Conservation (phyloP, 1,140 invertebrate species). For the Drosophila neocordata region DNA sequence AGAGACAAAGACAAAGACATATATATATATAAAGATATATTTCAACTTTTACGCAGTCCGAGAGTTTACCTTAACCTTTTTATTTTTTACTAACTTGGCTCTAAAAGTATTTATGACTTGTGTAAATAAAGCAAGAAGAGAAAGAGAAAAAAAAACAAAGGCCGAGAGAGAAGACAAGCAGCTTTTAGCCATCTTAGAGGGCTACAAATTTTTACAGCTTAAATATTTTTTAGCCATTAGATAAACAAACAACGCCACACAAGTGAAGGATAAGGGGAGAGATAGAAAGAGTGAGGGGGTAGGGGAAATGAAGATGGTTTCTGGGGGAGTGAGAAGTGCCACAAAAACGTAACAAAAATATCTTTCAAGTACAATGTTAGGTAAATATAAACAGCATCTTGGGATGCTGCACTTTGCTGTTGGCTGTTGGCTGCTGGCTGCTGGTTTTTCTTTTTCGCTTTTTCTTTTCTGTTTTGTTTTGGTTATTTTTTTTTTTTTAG, state of each 20-base stretch:
- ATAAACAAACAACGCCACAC: slow-evolving; percentile 69
- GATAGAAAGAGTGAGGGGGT: not conserved
- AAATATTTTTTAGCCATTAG: slow-evolving; percentile 81
- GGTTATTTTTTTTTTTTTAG: too few relatives aligned
- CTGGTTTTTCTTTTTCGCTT: slow-evolving; percentile 18
- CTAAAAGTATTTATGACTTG: slow-evolving; percentile 72
- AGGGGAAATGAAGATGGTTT: slow-evolving; percentile 1
- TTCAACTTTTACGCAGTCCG: slow-evolving; percentile 18
- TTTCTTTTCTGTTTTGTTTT: slow-evolving; percentile 4
- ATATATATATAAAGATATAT: not conserved
- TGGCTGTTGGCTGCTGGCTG: not conserved
- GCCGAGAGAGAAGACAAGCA: slow-evolving; percentile 31
- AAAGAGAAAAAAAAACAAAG: not conserved
- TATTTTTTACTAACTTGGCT: slow-evolving; percentile 14
- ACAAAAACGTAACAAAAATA: slow-evolving; percentile 66
- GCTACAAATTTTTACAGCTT: slow-evolving; percentile 70
- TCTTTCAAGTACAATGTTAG: slow-evolving; percentile 82
- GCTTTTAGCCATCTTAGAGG: slow-evolving; percentile 60
- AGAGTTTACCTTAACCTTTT: slow-evolving; percentile 29
- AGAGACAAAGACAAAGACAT: not conserved
- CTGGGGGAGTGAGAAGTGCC: slow-evolving; percentile 14
- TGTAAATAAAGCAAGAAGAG: slow-evolving; percentile 51
- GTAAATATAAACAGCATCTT: slow-evolving; percentile 81
- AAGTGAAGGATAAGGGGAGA: not conserved
- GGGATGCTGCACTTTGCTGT: slow-evolving; percentile 40